Conservation (phyloP, 2,888 invertebrate genomes). For the Synanthedon formicaeformis region DNA sequence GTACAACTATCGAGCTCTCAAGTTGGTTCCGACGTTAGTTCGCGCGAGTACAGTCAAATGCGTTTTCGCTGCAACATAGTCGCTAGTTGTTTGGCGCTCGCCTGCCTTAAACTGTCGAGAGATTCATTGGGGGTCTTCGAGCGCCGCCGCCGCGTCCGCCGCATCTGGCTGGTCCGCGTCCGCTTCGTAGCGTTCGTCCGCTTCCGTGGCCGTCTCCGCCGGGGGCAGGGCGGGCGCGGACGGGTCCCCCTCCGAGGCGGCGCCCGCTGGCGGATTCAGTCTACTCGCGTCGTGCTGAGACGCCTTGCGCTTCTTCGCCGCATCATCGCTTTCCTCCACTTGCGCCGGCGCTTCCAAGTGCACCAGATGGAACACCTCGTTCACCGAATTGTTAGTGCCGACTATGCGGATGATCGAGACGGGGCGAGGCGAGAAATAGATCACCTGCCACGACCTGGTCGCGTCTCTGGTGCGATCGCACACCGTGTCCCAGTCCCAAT, state of each 20-base stretch:
- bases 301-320: constrained; percentile 36
- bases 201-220: constrained; percentile 63
- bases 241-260: not conserved
- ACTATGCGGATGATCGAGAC: constrained; percentile 95
- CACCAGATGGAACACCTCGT: constrained; percentile 98
- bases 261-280: not conserved
- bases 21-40: too few relatives aligned
- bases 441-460: constrained; percentile 94
- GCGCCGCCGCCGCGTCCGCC: constrained; percentile 1
- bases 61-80: too few relatives aligned
- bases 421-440: constrained; percentile 85
- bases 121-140: constrained; percentile 3
- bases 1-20: too few relatives aligned
- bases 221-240: constrained; percentile 27
- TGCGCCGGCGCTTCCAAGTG: constrained; percentile 96
- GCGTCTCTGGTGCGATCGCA: constrained; percentile 87
- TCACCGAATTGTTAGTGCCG: constrained; percentile 96
- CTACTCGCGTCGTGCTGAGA: constrained; percentile 15
- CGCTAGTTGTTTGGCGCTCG: too few relatives aligned
- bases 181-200: constrained; percentile 48
- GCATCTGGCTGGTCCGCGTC: constrained; percentile 8
- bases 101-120: too few relatives aligned
- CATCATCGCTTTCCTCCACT: constrained; percentile 48
- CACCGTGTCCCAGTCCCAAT: constrained; percentile 92
- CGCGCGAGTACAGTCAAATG: too few relatives aligned